Conservation (phyloP, 2,888 invertebrate genomes). For the Drosophila setosimentum region DNA sequence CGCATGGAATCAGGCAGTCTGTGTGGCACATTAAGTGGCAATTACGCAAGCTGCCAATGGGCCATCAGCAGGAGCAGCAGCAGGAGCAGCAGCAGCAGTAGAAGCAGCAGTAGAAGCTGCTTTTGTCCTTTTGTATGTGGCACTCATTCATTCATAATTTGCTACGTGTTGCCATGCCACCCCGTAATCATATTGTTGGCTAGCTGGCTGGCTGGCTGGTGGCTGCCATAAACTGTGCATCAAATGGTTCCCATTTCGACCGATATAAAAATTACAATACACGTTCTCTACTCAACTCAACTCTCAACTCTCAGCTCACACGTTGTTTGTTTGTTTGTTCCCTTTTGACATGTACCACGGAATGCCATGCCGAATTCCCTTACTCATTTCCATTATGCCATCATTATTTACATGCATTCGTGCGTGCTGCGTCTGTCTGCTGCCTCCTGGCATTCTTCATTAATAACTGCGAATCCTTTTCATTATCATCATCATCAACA, state of each 20-base stretch:
- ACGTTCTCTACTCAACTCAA: constrained; percentile 33
- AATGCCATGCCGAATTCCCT: constrained; percentile 5
- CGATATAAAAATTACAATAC: constrained; percentile 68
- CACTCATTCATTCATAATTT: constrained; percentile 72
- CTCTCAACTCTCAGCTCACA: constrained; percentile 12
- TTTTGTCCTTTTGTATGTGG: constrained; percentile 27
- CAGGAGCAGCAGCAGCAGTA: neutral
- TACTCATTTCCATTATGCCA: constrained; percentile 54
- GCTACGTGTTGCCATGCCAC: constrained; percentile 71
- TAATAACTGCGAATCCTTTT: constrained; percentile 74
- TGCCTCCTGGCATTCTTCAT: constrained; percentile 40
- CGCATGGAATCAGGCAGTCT: constrained; percentile 4
- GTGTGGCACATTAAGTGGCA: constrained; percentile 50
- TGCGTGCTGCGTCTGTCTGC: constrained; percentile 56
- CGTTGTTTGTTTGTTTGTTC: constrained; percentile 1
- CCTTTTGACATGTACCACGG: constrained; percentile 6
- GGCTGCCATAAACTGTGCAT: constrained; percentile 69
- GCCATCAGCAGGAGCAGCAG: constrained; percentile 22
- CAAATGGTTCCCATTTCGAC: constrained; percentile 62
- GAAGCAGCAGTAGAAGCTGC: constrained; percentile 8
- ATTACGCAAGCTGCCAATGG: constrained; percentile 69
- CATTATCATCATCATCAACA: constrained; percentile 14
- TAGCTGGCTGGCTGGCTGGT: constrained; percentile 21
- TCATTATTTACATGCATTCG: constrained; percentile 71
- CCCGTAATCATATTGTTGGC: constrained; percentile 60